Conservation (phyloP, 2,797 vertebrate genomes). For the Cyclura pinguis region DNA sequence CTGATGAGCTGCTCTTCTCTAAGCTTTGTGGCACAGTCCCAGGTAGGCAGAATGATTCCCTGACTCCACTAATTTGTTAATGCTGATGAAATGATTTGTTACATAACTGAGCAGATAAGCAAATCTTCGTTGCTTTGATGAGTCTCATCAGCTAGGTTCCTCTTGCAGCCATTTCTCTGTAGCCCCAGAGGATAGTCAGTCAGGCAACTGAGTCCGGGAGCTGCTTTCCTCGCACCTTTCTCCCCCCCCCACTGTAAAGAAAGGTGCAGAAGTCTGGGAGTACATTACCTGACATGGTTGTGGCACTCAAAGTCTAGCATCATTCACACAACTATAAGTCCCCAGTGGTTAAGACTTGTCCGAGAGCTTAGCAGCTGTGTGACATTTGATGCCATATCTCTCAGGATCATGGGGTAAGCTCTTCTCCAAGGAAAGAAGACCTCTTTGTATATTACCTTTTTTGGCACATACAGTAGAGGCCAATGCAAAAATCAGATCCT, state of each 20-base stretch:
- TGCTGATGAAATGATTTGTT: constrained; percentile 25
- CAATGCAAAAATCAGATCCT: not conserved
- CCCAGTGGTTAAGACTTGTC: not conserved
- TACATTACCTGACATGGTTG: not conserved
- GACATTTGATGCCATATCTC: not conserved
- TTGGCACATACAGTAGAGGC: not conserved
- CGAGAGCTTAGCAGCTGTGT: not conserved
- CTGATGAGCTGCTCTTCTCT: not conserved
- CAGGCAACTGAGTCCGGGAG: not conserved
- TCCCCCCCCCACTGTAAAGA: not conserved
- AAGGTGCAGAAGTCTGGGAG: not conserved
- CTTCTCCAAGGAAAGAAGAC: not conserved
- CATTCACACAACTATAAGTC: not conserved
- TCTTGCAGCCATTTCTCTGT: not conserved
- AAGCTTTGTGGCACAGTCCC: constrained; percentile 5
- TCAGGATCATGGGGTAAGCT: too few relatives aligned
- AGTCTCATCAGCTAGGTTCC: not conserved
- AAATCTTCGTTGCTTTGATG: constrained; percentile 28
- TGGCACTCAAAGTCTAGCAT: not conserved
- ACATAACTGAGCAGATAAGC: constrained; percentile 30
- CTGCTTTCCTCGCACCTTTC: not conserved
- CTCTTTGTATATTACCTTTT: not conserved
- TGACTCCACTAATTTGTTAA: not conserved
- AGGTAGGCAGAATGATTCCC: constrained; percentile 1
- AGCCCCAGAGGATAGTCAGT: not conserved